These are phyloP conservation scores for Stenichneumon culpator DNA, from an alignment of 2,888 invertebrate species.

Conservation along the genomic window DNA sequence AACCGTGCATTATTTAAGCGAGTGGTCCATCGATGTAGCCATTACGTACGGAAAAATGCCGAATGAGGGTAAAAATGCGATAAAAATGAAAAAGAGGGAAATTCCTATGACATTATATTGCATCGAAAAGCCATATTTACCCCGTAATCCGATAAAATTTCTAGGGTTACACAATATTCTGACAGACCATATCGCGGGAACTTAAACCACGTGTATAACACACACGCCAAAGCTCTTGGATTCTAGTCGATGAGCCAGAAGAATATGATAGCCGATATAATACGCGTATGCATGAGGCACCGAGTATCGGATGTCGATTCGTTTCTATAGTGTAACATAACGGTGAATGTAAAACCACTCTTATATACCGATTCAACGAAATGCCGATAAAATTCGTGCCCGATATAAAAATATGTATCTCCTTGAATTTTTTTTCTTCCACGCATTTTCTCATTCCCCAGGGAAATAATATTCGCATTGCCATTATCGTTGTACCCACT, in stretches of 20 bases:
- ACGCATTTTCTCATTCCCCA: not conserved
- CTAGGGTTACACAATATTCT: not conserved
- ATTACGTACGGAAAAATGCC: not conserved
- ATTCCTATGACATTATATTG: not conserved
- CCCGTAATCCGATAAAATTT: conserved; percentile 31
- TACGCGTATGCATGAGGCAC: not conserved
- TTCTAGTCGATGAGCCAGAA: not conserved
- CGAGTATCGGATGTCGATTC: conserved; percentile 41
- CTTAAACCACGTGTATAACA: not conserved
- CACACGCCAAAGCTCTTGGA: conserved; percentile 5
- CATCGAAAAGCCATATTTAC: conserved; percentile 19
- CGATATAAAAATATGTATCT: conserved; percentile 8
- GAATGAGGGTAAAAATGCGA: not conserved
- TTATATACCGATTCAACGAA: conserved; percentile 16
- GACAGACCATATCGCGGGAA: conserved; percentile 1
- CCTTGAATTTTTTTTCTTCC: not conserved
- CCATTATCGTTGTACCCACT: not conserved
- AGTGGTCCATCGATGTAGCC: not conserved
- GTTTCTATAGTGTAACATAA: conserved; percentile 23
- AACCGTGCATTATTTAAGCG: not conserved
- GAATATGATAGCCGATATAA: conserved; percentile 28
- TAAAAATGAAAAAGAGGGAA: not conserved
- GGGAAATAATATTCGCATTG: not conserved
- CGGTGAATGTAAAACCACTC: not conserved
- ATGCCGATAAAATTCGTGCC: conserved; percentile 31